Evolutionary conservation across 2,797 vertebrate species (phyloP).

Genomic region (Anguilla anguilla): DNA sequence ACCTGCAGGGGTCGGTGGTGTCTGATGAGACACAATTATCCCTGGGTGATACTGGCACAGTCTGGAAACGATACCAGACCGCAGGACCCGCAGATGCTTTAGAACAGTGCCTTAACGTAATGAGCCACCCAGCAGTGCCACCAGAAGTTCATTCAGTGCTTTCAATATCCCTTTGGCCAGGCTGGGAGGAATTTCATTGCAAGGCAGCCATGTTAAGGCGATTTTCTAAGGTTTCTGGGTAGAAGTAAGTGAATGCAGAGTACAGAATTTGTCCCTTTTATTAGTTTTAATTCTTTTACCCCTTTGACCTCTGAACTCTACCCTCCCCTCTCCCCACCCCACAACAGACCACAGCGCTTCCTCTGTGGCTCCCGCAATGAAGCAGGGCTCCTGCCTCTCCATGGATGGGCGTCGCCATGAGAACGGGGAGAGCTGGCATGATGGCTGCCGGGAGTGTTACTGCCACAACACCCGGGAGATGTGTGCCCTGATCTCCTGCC

Average conservation of each 20-base stretch:
- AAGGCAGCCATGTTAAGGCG: not conserved
- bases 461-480: slow-evolving; percentile 84
- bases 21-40: not conserved
- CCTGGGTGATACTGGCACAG: not conserved
- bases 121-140: not conserved
- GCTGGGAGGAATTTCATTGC: not conserved
- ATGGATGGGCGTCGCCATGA: slow-evolving; percentile 85
- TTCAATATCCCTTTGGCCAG: not conserved
- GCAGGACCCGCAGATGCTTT: not conserved
- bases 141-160: not conserved
- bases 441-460: slow-evolving; percentile 89
- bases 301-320: not conserved
- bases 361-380: slow-evolving; percentile 71
- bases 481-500: slow-evolving; percentile 87
- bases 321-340: not conserved
- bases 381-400: slow-evolving; percentile 80
- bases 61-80: not conserved
- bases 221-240: not conserved
- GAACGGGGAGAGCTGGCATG: slow-evolving; percentile 86
- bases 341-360: slow-evolving; percentile 52
- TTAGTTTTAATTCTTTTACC: not conserved
- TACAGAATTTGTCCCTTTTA: not conserved
- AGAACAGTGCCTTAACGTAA: not conserved
- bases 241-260: not conserved
- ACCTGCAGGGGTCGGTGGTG: not conserved